Conservation (phyloP, 2,113 vertebrate species). For the Dasypus novemcinctus region DNA sequence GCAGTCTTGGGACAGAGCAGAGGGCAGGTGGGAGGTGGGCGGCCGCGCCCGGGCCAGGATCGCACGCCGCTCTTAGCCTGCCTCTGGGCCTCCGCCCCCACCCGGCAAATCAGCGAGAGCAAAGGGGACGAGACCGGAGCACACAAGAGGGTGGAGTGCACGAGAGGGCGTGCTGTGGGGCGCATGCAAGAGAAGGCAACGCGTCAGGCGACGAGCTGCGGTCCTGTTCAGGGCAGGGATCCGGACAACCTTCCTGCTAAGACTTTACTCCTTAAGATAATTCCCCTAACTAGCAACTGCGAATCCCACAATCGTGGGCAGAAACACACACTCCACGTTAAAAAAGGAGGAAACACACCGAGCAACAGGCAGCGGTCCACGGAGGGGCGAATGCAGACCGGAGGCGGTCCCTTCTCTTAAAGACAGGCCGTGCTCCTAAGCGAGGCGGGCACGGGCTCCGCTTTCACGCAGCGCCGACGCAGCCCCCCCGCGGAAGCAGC, state of each 20-base stretch:
- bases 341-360: too few relatives aligned
- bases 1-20: too few relatives aligned
- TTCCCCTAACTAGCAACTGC: neutral
- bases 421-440: too few relatives aligned
- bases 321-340: neutral
- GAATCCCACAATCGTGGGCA: neutral
- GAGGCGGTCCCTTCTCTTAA: neutral
- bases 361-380: accelerated
- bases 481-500: neutral
- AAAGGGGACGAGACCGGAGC: neutral
- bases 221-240: accelerated
- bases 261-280: neutral
- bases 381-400: neutral
- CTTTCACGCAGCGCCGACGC: too few relatives aligned
- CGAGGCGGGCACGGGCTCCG: too few relatives aligned
- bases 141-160: too few relatives aligned
- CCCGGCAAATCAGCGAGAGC: accelerated
- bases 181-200: too few relatives aligned
- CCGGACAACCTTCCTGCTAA: neutral
- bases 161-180: too few relatives aligned
- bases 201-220: accelerated
- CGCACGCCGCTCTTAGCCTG: neutral
- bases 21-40: too few relatives aligned
- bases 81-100: neutral
- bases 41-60: too few relatives aligned